phyloP scores from a whole-genome alignment of 53 echinoderm and acorn worm genomes.

The Antedon mediterranea region DNA sequence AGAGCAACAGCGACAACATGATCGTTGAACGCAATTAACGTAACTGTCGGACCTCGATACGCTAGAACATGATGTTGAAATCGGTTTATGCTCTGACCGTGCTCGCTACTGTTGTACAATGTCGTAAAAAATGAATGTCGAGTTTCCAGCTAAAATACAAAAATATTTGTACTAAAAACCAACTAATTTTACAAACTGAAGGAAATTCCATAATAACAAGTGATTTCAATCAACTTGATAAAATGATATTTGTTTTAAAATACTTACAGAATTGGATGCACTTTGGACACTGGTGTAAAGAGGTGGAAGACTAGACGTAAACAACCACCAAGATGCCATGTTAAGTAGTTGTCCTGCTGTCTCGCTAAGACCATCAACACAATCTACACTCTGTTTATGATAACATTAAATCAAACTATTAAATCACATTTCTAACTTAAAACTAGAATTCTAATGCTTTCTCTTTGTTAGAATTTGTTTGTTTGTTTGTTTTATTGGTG shows the following conservation, averaged over 20 bases:
- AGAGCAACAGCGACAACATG: constrained; percentile 50
- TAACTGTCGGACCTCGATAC: constrained; percentile 63
- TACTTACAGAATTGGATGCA: not conserved
- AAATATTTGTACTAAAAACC: not conserved
- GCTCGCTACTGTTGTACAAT: constrained; percentile 63
- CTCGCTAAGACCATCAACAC: not conserved
- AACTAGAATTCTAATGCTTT: too few species aligned
- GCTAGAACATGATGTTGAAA: constrained; percentile 70
- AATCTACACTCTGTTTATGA: not conserved
- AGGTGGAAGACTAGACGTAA: constrained; percentile 42
- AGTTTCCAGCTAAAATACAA: not conserved
- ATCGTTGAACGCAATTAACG: constrained; percentile 39
- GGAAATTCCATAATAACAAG: too few species aligned
- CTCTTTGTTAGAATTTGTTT: too few species aligned
- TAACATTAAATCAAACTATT: too few species aligned
- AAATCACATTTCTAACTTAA: too few species aligned
- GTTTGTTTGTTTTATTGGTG: too few species aligned
- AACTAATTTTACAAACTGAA: too few species aligned
- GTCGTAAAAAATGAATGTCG: constrained; percentile 33
- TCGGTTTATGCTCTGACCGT: constrained; percentile 73
- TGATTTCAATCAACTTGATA: too few species aligned
- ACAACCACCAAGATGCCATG: constrained; percentile 61
- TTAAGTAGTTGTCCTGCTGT: constrained; percentile 27
- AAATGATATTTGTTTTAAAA: constrained; percentile 1
- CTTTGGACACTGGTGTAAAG: constrained; percentile 26